Evolutionary conservation across 2,797 vertebrate species (phyloP), one percentile per base, ranked within the genome.

Genomic region (Microctenopoma stevenorrisi): DNA sequence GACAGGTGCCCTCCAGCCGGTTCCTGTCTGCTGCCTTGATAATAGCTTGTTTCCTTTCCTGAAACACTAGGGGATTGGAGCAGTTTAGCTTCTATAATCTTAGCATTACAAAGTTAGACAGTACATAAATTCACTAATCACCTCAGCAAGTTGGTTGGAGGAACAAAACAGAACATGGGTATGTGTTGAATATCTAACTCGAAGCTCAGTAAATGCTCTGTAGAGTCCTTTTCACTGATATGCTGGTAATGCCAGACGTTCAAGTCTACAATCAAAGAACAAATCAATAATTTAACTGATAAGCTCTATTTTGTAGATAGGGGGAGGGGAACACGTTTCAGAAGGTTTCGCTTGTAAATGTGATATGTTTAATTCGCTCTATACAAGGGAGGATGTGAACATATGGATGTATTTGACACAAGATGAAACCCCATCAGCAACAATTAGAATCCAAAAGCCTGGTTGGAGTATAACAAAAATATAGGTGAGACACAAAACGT

Each of bases 1-100:
- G 89, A 89, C 89, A 91, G 89, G 86, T 93, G 89, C 90, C 93
- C 92, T 92, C 92, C 86, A 92, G 91, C 83, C 85, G 64, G 86
- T 93, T 93, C 89, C 89, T 84, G 90, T 94, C 93, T 91, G 78
- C 81, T 92, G 91, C 87, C 71, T 86, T 79, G 60, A 78, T 92
- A 92, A 94, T 91, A 86, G 83, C 59, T 71, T 88, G 79, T 89
- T 92, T 91, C 88, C 86, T 81, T 90, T 87, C 79, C 42, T 80
- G 82, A 84, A 86, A 91, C 81, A 82, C 67, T 71, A 75, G 76
- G 83, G 71, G 79, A 88, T 88, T 82, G 53, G 47, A 68, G 77
- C 71, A 70, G 60, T 65, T 65, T 72, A 76, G 40, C 57, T 66
- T 88, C 74, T 64, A 81, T 84, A 84, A 88, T 87, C 76, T 72